phyloP scores from a whole-genome alignment of 1,140 invertebrate genomes.

The Oppia nitens region DNA sequence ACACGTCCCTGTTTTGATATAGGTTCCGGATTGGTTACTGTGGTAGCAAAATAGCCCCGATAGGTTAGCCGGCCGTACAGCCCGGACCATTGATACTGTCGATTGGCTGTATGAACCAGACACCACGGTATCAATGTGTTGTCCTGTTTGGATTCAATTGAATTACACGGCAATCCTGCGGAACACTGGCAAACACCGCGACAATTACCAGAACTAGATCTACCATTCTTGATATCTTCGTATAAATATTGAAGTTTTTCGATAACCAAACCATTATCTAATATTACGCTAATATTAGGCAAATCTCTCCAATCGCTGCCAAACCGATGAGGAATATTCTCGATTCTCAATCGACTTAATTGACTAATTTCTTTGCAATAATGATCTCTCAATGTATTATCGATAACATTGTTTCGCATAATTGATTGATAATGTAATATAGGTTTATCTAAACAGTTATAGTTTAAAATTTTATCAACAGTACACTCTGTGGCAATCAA shows the following conservation, averaged over 20 bases:
- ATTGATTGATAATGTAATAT: conserved; percentile 56
- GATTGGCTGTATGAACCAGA: conserved; percentile 65
- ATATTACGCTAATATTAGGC: conserved; percentile 51
- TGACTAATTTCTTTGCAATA: conserved; percentile 70
- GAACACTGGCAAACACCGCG: conserved; percentile 66
- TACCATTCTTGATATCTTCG: conserved; percentile 50
- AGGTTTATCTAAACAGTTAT: conserved; percentile 40
- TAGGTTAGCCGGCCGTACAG: conserved; percentile 57
- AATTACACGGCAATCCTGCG: conserved; percentile 42
- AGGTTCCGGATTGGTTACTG: conserved; percentile 61
- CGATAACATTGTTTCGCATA: conserved; percentile 35
- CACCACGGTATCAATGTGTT: conserved; percentile 81
- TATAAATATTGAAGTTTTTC: conserved; percentile 51
- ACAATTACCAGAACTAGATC: conserved; percentile 36
- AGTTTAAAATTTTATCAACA: conserved; percentile 31
- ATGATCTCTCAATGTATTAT: conserved; percentile 48
- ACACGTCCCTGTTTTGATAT: conserved; percentile 75
- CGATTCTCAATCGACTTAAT: conserved; percentile 57
- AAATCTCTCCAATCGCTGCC: conserved; percentile 75
- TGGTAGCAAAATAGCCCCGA: conserved; percentile 70
- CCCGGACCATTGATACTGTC: conserved; percentile 69
- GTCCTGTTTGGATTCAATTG: conserved; percentile 49
- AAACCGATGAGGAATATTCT: conserved; percentile 48
- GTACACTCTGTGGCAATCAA: conserved; percentile 52
- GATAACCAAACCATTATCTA: conserved; percentile 47